A percentile compares a stretch with the other conserved stretches of the same genome.
phyloP scores from a whole-genome alignment of 2,113 vertebrate species.

The Channa maculata region DNA sequence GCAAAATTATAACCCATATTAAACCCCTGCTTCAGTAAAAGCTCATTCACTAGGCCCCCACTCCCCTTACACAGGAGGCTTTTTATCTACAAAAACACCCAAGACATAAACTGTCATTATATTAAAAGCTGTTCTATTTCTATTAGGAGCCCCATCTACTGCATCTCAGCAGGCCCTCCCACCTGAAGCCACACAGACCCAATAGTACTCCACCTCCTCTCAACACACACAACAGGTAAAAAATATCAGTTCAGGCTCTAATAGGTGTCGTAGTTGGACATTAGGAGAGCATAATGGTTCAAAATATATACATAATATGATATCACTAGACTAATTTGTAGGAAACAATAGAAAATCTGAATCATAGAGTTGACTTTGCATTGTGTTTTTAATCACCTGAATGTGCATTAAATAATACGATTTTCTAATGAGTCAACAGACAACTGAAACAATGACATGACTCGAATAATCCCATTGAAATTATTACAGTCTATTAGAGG shows the following conservation, averaged over 20 bases:
- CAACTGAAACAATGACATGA: constrained; percentile 53
- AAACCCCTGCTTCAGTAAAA: constrained; percentile 42
- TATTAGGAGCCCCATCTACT: constrained; percentile 38
- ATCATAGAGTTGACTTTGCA: constrained; percentile 5
- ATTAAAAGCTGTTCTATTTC: constrained; percentile 55
- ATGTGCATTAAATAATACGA: constrained; percentile 46
- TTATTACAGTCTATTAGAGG: constrained; percentile 49
- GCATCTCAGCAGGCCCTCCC: constrained; percentile 27
- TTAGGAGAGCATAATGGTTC: neutral
- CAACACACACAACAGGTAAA: neutral
- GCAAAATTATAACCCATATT: constrained; percentile 65
- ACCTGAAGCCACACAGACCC: constrained; percentile 6
- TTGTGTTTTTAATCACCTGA: constrained; percentile 56
- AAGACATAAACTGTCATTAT: constrained; percentile 58
- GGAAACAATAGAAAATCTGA: constrained; percentile 23
- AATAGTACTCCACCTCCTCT: constrained; percentile 14
- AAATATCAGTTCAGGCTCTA: neutral
- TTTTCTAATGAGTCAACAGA: constrained; percentile 43
- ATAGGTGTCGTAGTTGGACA: neutral
- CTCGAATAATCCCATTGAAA: constrained; percentile 62
- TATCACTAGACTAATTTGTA: constrained; percentile 23
- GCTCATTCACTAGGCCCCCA: constrained; percentile 45
- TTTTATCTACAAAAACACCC: constrained; percentile 63
- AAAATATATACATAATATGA: constrained; percentile 17
- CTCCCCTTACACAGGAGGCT: constrained; percentile 19